phyloP scores from a whole-genome alignment of 2,888 invertebrate genomes.

The Allacma fusca region DNA sequence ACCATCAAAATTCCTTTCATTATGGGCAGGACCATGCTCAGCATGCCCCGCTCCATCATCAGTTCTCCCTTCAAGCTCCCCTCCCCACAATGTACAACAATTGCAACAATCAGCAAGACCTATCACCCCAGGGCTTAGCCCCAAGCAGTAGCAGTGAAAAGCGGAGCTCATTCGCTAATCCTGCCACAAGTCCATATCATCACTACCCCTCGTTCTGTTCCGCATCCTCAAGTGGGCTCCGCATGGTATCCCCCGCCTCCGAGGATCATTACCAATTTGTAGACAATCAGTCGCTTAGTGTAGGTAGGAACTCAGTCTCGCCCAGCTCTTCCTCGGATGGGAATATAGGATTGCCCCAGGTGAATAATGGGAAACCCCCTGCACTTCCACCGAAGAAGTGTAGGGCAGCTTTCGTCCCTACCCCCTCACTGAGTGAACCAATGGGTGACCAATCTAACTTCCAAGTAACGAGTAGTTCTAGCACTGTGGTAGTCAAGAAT shows the following conservation, averaged over 20 bases:
- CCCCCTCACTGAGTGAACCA: slow-evolving; percentile 11
- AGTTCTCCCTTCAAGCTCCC: slow-evolving; percentile 41
- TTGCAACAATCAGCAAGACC: background rate
- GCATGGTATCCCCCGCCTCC: background rate
- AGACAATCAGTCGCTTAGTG: slow-evolving; percentile 3
- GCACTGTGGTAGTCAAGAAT: background rate
- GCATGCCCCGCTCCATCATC: slow-evolving; percentile 46
- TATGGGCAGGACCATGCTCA: slow-evolving; percentile 20
- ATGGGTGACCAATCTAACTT: background rate
- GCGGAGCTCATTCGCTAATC: slow-evolving; percentile 35
- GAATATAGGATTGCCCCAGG: background rate
- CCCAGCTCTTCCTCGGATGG: slow-evolving; percentile 20
- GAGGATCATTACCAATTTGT: slow-evolving; percentile 18
- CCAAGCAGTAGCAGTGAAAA: slow-evolving; percentile 18
- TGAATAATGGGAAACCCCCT: slow-evolving; percentile 32
- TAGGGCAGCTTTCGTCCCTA: too few species aligned
- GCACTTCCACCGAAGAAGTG: slow-evolving; percentile 51
- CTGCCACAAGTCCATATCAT: slow-evolving; percentile 54
- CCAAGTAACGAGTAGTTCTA: background rate
- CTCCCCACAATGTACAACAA: slow-evolving; percentile 1
- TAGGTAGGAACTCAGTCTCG: background rate
- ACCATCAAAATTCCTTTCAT: slow-evolving; percentile 51
- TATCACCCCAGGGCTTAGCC: background rate
- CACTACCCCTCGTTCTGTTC: slow-evolving; percentile 55
- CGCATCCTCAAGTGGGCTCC: slow-evolving; percentile 40